Evolutionary conservation across 2,797 vertebrate species (phyloP), one percentile per base, ranked within the genome.

Genomic region (Artibeus lituratus): DNA sequence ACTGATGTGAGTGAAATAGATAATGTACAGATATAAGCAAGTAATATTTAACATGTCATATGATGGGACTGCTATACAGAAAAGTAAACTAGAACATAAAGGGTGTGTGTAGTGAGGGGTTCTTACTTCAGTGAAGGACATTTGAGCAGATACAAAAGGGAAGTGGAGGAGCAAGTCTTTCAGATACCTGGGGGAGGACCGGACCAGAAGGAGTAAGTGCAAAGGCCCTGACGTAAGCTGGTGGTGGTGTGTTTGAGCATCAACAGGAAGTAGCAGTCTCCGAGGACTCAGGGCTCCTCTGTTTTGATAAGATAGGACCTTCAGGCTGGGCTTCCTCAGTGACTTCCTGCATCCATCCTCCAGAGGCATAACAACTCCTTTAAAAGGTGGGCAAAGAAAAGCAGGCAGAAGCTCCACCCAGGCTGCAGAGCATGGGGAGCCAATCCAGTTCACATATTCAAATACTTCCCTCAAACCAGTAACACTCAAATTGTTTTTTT

Each of bases 401-500:
- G 81, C 26, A 51, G n/a, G 32, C 69, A 88, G 83, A 74, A 55
- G 29, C 67, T 65, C n/a, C 11, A 29, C 26, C 51, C 18, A 15
- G 53, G 32, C 37, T 57, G 24, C 19, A 73, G 49, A 81, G 12
- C 3, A 10, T 22, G n/a, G 14, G 44, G 35, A 94, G 8, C 62
- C 22, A 53, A 49, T 74, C 19, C 5, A 15, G 26, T 94, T 91
- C 81, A n/a, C 77, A 72, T 91, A 94, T 95, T 94, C 76, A 89
- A 96, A 94, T 89, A 39, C 21, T 55, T 77, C 67, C 83, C 67
- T 85, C 80, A 81, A n/a, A 96, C 69, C 74, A 90, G 87, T 93
- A 76, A 83, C 90, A 92, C 74, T 78, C 76, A 97, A 91, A 92
- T 95, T 81, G 86, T 91, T 96, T 93, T 91, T n/a, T n/a, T n/a